Evolutionary conservation across 1,140 invertebrate genomes (phyloP).

Genomic region (Drosophila rufa): DNA sequence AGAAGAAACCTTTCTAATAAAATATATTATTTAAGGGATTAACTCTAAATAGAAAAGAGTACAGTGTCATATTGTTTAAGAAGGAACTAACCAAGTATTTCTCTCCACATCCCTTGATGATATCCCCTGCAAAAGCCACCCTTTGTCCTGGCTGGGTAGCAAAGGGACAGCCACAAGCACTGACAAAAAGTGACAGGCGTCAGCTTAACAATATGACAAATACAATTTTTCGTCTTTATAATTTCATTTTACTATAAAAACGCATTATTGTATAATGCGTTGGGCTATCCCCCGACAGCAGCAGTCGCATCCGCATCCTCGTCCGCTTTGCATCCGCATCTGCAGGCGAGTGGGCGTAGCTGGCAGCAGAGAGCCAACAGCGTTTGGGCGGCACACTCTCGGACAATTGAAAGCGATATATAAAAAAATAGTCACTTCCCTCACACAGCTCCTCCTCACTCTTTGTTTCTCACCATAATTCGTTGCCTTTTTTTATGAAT

Average conservation of each 20-base stretch:
- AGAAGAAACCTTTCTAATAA: neutral
- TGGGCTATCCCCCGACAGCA: conserved; percentile 29
- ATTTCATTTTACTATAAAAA: conserved; percentile 79
- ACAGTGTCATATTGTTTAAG: too few species aligned
- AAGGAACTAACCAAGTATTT: neutral
- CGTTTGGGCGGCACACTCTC: conserved; percentile 62
- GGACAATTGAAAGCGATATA: conserved; percentile 81
- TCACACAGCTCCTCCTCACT: conserved; percentile 1
- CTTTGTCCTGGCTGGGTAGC: conserved; percentile 14
- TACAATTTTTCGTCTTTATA: conserved; percentile 80
- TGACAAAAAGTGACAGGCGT: conserved; percentile 70
- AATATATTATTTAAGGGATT: neutral
- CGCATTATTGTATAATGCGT: conserved; percentile 80
- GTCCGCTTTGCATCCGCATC: conserved; percentile 27
- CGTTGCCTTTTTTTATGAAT: conserved; percentile 23
- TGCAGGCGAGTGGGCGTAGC: conserved; percentile 49
- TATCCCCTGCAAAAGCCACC: neutral
- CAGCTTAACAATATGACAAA: conserved; percentile 84
- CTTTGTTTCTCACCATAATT: conserved; percentile 65
- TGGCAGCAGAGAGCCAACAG: conserved; percentile 31
- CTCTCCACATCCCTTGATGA: conserved; percentile 5
- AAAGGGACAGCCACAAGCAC: conserved; percentile 41
- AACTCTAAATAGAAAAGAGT: too few species aligned
- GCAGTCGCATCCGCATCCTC: conserved; percentile 19
- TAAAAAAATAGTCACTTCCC: conserved; percentile 62